Evolutionary conservation across 2,888 invertebrate species (phyloP).

Genomic region (Drosophila monieri): DNA sequence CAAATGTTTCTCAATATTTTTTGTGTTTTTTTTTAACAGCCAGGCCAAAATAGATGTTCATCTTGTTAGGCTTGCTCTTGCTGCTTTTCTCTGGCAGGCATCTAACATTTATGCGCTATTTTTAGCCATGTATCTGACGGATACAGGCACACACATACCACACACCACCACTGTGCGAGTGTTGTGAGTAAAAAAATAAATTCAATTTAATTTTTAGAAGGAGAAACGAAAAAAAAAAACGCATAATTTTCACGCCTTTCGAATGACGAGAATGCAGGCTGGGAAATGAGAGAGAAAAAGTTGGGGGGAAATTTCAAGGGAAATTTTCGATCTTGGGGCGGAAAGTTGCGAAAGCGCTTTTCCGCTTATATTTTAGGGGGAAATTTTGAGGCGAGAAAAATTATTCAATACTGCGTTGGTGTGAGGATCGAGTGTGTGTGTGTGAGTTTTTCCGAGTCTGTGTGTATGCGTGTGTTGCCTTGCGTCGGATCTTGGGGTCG

Average conservation of each 20-base stretch:
- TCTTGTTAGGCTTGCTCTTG: conserved; percentile 63
- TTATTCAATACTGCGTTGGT: conserved; percentile 63
- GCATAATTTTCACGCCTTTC: conserved; percentile 60
- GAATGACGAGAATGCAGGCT: conserved; percentile 48
- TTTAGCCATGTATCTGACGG: conserved; percentile 61
- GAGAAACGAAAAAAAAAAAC: conserved; percentile 38
- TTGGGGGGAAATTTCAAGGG: conserved; percentile 57
- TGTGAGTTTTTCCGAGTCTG: conserved; percentile 21
- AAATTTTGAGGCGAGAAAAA: conserved; percentile 67
- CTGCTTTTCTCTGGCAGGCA: conserved; percentile 38
- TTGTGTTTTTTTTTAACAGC: conserved; percentile 30
- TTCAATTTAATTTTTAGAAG: conserved; percentile 30
- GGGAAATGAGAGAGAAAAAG: conserved; percentile 44
- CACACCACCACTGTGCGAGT: conserved; percentile 31
- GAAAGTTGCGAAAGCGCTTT: conserved; percentile 74
- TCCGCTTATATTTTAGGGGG: conserved; percentile 64
- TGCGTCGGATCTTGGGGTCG: conserved; percentile 77
- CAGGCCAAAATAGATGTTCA: conserved; percentile 67
- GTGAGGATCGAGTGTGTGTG: conserved; percentile 15
- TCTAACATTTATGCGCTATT: conserved; percentile 62
- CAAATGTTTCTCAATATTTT: conserved; percentile 72
- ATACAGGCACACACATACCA: conserved; percentile 53
- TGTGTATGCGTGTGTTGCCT: conserved; percentile 37
- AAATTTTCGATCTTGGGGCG: conserved; percentile 46
- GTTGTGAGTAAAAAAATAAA: conserved; percentile 38